phyloP scores from a whole-genome alignment of 2,888 invertebrate genomes.

The Tipula helvola region DNA sequence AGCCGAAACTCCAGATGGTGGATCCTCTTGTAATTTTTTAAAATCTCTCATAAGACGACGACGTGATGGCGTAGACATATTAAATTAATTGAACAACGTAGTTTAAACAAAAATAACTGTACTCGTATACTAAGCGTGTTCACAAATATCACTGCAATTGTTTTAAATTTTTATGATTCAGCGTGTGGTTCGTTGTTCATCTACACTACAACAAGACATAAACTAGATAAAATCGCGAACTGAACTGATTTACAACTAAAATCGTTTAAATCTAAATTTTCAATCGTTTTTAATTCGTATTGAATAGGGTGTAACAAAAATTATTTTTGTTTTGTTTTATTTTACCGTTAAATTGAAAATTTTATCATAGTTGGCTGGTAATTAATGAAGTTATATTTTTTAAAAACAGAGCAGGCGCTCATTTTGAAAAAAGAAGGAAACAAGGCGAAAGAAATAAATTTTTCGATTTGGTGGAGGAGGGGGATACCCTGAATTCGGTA shows the following conservation, averaged over 20 bases:
- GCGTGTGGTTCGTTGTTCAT: neutral
- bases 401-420: too few species aligned
- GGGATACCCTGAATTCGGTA: too few species aligned
- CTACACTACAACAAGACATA: neutral
- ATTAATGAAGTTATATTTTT: neutral
- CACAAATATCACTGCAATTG: neutral
- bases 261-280: neutral
- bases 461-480: too few species aligned
- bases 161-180: neutral
- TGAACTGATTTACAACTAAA: too few species aligned
- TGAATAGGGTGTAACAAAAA: too few species aligned
- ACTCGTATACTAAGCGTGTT: neutral
- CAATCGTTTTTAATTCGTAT: neutral
- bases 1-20: constrained; percentile 98
- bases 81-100: neutral
- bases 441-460: too few species aligned
- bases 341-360: too few species aligned
- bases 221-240: neutral
- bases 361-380: too few species aligned
- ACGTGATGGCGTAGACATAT: constrained; percentile 99
- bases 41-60: constrained; percentile 98
- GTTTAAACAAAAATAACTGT: neutral
- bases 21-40: constrained; percentile 96
- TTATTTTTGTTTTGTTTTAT: too few species aligned
- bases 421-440: too few species aligned